Evolutionary conservation across 2,113 vertebrate genomes (phyloP).

Genomic region (Zapus hudsonius): DNA sequence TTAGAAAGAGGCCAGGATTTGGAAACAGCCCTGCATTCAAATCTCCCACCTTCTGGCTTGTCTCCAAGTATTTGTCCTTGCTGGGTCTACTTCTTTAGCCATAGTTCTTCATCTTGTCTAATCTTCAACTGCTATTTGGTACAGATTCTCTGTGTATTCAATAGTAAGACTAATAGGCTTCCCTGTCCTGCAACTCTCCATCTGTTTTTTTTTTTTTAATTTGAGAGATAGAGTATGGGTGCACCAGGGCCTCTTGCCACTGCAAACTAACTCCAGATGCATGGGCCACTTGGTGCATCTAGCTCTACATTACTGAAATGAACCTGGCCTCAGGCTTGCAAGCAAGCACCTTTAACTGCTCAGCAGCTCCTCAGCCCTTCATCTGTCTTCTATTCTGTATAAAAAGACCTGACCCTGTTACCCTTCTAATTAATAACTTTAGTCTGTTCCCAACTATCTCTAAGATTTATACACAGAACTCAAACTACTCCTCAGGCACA

Average conservation of each 20-base stretch:
- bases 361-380: background rate
- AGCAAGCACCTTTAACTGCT: too few relatives aligned
- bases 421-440: background rate
- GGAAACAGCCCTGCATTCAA: conserved; percentile 8
- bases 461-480: background rate
- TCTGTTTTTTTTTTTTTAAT: background rate
- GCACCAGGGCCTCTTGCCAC: too few relatives aligned
- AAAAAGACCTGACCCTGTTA: background rate
- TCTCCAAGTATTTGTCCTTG: background rate
- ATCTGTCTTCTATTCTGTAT: background rate
- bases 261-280: too few relatives aligned
- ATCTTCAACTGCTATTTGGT: background rate
- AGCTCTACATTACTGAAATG: too few relatives aligned
- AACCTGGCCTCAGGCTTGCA: too few relatives aligned
- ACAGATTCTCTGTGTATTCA: background rate
- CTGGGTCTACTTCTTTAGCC: conserved; percentile 9
- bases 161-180: background rate
- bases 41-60: background rate
- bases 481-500: background rate
- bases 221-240: too few relatives aligned
- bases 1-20: background rate
- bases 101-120: background rate
- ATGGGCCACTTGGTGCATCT: too few relatives aligned
- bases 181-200: background rate
- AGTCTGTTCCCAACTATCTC: background rate